Evolutionary conservation across 1,140 invertebrate species (phyloP).

Genomic region (Drosophila melanica): DNA sequence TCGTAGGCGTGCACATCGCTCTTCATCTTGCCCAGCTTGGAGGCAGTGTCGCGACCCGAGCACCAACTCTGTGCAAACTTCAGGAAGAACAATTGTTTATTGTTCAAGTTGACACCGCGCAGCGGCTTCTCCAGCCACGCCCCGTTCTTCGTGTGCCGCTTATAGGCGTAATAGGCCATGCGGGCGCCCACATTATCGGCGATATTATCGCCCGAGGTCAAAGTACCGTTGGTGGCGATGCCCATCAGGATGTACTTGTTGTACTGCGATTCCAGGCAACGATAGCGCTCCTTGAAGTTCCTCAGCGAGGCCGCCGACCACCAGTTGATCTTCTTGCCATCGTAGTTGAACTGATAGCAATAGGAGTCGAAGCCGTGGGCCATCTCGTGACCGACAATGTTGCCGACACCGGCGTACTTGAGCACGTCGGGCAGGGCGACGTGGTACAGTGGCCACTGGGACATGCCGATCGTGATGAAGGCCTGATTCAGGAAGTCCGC

Average conservation of each 20-base stretch:
- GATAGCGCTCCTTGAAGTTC: constrained; percentile 88
- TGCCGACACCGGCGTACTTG: constrained; percentile 87
- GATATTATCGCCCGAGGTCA: constrained; percentile 94
- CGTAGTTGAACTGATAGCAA: constrained; percentile 91
- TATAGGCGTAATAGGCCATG: constrained; percentile 89
- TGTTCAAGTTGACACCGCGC: constrained; percentile 85
- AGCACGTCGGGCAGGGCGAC: constrained; percentile 60
- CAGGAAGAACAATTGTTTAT: constrained; percentile 86
- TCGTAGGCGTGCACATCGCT: constrained; percentile 81
- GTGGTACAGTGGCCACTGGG: constrained; percentile 77
- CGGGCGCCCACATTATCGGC: constrained; percentile 95
- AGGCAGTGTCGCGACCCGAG: constrained; percentile 84
- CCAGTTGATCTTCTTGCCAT: constrained; percentile 91
- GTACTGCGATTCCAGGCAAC: constrained; percentile 97
- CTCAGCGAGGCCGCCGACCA: constrained; percentile 90
- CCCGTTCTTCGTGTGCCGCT: constrained; percentile 82
- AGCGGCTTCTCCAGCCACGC: constrained; percentile 84
- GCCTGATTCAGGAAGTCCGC: constrained; percentile 75
- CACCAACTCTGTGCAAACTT: constrained; percentile 86
- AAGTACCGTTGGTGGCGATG: constrained; percentile 89
- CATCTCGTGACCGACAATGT: constrained; percentile 89
- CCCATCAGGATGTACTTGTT: constrained; percentile 73
- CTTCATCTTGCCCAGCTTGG: constrained; percentile 67
- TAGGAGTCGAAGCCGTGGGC: constrained; percentile 88
- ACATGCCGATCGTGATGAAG: constrained; percentile 81